Base-by-base conservation (phyloP, 2,113 vertebrate genomes). In the Pipa parva region DNA sequence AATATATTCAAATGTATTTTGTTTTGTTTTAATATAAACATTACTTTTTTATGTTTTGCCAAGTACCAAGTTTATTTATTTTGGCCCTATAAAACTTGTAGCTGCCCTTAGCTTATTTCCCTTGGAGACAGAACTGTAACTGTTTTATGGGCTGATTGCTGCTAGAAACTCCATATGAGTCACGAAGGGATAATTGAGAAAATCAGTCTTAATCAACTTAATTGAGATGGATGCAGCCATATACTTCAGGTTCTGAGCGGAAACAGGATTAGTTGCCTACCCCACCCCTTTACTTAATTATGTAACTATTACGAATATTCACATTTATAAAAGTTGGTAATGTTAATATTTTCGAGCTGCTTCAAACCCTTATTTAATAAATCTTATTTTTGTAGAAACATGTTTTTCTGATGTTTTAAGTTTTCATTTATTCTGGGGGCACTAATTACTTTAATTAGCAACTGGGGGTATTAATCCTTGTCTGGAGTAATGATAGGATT, bases 381-480 rank as follows among this genome's bases (percentile, higher is more conserved):
- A 63, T 50, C 27, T 63, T 36, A 21, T 63, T 63, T 63, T 26
- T 52, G 12, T 63, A 48, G 31, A 39, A 39, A 64, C 39, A 55
- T 64, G 26, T 45, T 46, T 57, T 25, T 33, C 21, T 12, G 37
- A 28, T 29, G 2, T 48, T 49, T 49, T 65, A 65, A 48, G 63
- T 27, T n/a, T n/a, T 57, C 55, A 45, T 45, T 37, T 65, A 51
- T 69, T 69, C 24, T 60, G 36, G 24, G 42, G 65, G 24, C 36
- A 39, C 31, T 69, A 60, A 69, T 58, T 48, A 29, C 56, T 51
- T 59, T 69, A 69, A 69, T 60, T 69, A 69, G 31, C 65, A 69
- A 31, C 65, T 59, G 65, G 46, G 29, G 46, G 46, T 69, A 69
- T 69, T 60, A 69, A 59, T 69, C 46, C 52, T 51, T 69, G 65